Percentiles rank a stretch among this genome's conserved stretches.
Conservation (phyloP, 2,888 invertebrate genomes). For the Agrochola litura region DNA sequence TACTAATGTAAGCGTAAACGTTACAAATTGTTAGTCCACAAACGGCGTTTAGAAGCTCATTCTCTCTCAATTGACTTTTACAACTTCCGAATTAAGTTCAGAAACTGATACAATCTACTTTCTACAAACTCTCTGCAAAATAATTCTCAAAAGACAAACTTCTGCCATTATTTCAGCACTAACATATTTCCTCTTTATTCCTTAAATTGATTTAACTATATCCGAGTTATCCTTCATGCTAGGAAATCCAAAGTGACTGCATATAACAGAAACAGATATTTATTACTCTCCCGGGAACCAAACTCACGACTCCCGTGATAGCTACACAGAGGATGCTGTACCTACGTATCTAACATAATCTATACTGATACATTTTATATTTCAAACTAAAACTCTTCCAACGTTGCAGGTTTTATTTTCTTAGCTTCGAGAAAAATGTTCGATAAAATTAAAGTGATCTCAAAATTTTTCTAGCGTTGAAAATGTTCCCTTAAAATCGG, state of each 20-base stretch:
- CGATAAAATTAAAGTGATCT: conserved; percentile 32
- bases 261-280: conserved; percentile 63
- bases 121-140: conserved; percentile 43
- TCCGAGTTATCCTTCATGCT: conserved; percentile 54
- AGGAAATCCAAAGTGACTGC: conserved; percentile 64
- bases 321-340: conserved; percentile 33
- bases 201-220: conserved; percentile 60
- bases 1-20: conserved; percentile 24
- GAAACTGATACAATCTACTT: conserved; percentile 54
- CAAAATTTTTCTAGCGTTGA: neutral
- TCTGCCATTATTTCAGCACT: conserved; percentile 42
- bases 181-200: conserved; percentile 46
- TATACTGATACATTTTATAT: conserved; percentile 57
- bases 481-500: neutral
- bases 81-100: conserved; percentile 53
- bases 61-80: conserved; percentile 54
- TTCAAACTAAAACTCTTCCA: conserved; percentile 40
- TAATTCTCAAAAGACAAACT: conserved; percentile 44
- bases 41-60: conserved; percentile 46
- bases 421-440: conserved; percentile 9
- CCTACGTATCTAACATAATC: conserved; percentile 42
- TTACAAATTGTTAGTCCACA: conserved; percentile 50
- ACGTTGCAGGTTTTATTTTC: conserved; percentile 38
- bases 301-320: conserved; percentile 56
- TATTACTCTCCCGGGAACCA: conserved; percentile 59